Conservation (phyloP, 2,888 invertebrate genomes). For the Euclidia mi region DNA sequence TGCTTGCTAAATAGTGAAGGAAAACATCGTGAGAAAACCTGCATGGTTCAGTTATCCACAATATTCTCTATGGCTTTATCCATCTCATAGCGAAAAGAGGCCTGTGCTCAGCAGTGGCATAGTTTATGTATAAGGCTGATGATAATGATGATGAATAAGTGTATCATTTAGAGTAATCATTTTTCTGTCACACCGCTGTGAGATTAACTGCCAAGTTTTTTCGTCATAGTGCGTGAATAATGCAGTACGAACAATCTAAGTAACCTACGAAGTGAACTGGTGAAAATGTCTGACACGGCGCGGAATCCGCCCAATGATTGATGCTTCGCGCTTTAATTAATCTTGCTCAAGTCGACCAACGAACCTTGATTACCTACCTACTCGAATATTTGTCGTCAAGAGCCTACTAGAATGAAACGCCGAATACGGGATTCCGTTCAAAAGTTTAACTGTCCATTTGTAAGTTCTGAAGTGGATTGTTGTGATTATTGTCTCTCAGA, state of each 20-base stretch:
- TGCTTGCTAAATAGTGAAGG: too few relatives aligned
- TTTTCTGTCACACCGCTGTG: too few relatives aligned
- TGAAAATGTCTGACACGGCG: conserved; percentile 65
- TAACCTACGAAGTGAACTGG: conserved; percentile 63
- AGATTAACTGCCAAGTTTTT: conserved; percentile 1
- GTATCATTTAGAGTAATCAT: too few relatives aligned
- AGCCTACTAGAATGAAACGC: conserved; percentile 20
- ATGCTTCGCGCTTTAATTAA: conserved; percentile 84
- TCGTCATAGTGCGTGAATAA: conserved; percentile 28
- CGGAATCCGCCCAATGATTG: conserved; percentile 81
- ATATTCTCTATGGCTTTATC: too few relatives aligned
- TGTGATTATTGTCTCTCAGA: background rate
- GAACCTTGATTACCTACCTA: conserved; percentile 73
- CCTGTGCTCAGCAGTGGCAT: too few relatives aligned
- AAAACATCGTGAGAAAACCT: too few relatives aligned
- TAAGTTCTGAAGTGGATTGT: background rate
- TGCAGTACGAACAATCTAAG: conserved; percentile 51
- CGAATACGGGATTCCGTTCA: conserved; percentile 2
- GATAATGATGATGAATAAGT: too few relatives aligned
- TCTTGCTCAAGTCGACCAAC: conserved; percentile 79
- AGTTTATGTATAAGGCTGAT: too few relatives aligned
- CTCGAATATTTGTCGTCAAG: conserved; percentile 63
- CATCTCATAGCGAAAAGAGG: too few relatives aligned
- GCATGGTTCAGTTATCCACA: too few relatives aligned
- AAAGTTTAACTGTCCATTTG: conserved; percentile 6